Evolutionary conservation across 2,113 vertebrate species (phyloP), one percentile per base, ranked within the genome.

Genomic region (Paedocypris sp.): DNA sequence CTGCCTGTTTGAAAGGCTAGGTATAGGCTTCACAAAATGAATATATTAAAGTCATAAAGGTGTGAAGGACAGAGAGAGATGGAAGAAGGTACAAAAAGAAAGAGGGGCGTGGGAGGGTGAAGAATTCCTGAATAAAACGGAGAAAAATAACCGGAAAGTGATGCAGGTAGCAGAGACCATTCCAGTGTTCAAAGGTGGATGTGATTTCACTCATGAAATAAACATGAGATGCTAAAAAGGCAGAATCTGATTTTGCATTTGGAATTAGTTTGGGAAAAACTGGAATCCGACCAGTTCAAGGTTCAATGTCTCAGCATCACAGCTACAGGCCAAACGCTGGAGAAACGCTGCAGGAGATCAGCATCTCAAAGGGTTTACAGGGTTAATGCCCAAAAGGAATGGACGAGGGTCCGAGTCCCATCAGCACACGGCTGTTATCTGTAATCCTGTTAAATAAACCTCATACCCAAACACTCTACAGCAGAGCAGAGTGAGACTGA

Each of bases 11-110:
- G 87, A 88, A 87, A 85, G 87, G 86, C 86, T 80, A 78, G 77
- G 87, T 85, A 85, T 84, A 85, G 87, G 86, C 87, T 87, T 89
- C 85, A 86, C 84, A 86, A 88, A 88, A 90, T 88, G 87, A 86
- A 77, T 84, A 87, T 86, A 84, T 87, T 68, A 72, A 62, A 65
- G n/a, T 51, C 46, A 11, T 45, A 62, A 68, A 67, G 62, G 57
- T 62, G 62, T 69, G 67, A 69, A 59, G 67, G 60, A 49, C 61
- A 25, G 29, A 31, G n/a, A n/a, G 62, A 56, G 63, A 60, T 56
- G 56, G 66, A 31, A 28, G 33, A 18, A 86, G 45, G 46, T 32
- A 33, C 31, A 39, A 56, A 64, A 79, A 81, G 84, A 85, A 83
- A 5, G 45, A 70, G n/a, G n/a, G n/a, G n/a, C n/a, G n/a, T n/a